phyloP scores from a whole-genome alignment of 2,888 invertebrate species.

The Leucoma salicis region DNA sequence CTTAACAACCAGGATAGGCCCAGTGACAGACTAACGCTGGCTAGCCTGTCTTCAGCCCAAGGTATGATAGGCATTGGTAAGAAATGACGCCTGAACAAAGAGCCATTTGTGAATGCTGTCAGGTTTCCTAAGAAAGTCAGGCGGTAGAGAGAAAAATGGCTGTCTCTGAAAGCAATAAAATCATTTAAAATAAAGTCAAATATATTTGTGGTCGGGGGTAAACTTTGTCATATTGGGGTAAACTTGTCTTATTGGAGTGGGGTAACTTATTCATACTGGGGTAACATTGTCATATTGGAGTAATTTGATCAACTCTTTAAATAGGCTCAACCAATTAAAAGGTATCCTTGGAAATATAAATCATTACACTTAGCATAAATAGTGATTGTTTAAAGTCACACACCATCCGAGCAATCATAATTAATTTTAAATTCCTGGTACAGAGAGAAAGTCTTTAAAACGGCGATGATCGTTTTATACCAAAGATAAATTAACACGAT shows the following conservation, averaged over 20 bases:
- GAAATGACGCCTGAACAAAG: constrained; percentile 76
- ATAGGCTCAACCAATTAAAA: no score
- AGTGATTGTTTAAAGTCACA: no score
- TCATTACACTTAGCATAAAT: no score
- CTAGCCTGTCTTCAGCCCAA: constrained; percentile 65
- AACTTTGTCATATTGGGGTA: no score
- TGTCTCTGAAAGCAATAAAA: not conserved
- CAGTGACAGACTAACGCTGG: constrained; percentile 61
- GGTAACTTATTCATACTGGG: not conserved
- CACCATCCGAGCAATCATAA: no score
- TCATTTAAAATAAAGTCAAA: not conserved
- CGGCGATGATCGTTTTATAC: constrained; percentile 10
- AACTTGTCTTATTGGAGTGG: no score
- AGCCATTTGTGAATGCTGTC: constrained; percentile 38
- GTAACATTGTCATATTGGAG: no score
- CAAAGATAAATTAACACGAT: constrained; percentile 27
- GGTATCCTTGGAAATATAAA: no score
- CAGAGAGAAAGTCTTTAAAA: not conserved
- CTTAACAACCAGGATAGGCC: constrained; percentile 46
- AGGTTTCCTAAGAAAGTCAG: constrained; percentile 62
- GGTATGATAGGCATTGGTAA: constrained; percentile 69
- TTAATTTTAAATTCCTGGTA: no score
- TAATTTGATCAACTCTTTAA: no score
- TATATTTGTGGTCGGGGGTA: no score
- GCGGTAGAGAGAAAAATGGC: constrained; percentile 40